Base-by-base conservation (phyloP, 2,888 invertebrate species). In the Caenorhabditis doughertyi region DNA sequence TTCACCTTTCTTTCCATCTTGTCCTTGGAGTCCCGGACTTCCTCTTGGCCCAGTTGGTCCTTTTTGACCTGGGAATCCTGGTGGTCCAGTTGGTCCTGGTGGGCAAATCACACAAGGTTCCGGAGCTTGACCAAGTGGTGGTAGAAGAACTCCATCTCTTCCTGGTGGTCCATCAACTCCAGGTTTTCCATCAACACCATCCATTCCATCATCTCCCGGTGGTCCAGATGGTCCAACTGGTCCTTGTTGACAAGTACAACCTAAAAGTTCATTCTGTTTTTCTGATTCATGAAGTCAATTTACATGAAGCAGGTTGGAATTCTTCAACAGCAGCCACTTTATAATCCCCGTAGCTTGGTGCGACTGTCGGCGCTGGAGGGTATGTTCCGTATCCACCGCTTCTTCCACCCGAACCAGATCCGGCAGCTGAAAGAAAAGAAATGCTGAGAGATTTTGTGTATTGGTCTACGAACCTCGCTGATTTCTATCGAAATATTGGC, bases 51-150 rank as follows among this genome's bases (percentile, higher is more conserved):
- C 86, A 18, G 84, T 87, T 39, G 90, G 90, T 79, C 90, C 90
- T 68, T 89, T 89, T 55, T 84, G 80, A 76, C 90, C 90, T 60
- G 89, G 87, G 32, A 81, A 60, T 67, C 91, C 91, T 8, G 88
- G 80, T 18, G 89, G 87, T 60, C 91, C 91, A 8, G 89, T 81
- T 11, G 88, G 81, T 13, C 91, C 91, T 11, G 87, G 84, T 18
- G 90, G 90, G 70, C 91, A 91, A 68, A 91, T 90, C n/a, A 89
- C 81, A 67, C 91, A 91, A 3, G 91, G 90, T 79, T 91, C 91
- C 23, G 87, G 85, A 1, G 77, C 73, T 42, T 55, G 62, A 11
- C 87, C 85, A 23, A 87, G 58, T 21, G 87, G 79, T 44, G 84
- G 84, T 1, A 85, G 76, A 13, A 85, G 71, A 7, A 55, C 64